Conservation (phyloP, 2,113 vertebrate genomes). For the Lagenorhynchus albirostris region DNA sequence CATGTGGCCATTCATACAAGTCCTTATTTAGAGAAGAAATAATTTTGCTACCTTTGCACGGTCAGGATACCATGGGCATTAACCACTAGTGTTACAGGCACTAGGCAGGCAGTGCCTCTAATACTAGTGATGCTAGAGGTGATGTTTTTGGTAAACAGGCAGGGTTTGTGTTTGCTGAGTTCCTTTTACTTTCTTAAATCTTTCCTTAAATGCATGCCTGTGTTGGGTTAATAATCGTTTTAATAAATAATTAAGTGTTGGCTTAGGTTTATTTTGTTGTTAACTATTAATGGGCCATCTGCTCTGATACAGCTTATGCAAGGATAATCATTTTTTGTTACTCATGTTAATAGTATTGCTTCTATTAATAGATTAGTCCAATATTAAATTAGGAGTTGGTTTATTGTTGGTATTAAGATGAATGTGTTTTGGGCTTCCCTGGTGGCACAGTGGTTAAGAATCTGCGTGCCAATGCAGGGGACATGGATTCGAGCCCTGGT, state of each 20-base stretch:
- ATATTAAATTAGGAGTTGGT: background rate
- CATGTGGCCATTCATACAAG: background rate
- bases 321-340: background rate
- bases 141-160: background rate
- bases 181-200: background rate
- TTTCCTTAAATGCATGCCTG: background rate
- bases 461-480: no score
- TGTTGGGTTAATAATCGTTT: background rate
- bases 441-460: no score
- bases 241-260: background rate
- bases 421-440: background rate
- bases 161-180: background rate
- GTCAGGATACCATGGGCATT: background rate
- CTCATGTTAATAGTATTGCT: background rate
- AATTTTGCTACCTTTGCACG: background rate
- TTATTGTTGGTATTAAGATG: background rate
- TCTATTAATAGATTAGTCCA: background rate
- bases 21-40: background rate
- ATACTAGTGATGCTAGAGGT: background rate
- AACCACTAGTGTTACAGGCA: background rate
- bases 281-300: background rate
- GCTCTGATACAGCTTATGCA: background rate
- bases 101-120: background rate
- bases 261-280: background rate
- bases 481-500: no score